phyloP scores from a whole-genome alignment of 2,888 invertebrate genomes.

The Chymomyza amoena region DNA sequence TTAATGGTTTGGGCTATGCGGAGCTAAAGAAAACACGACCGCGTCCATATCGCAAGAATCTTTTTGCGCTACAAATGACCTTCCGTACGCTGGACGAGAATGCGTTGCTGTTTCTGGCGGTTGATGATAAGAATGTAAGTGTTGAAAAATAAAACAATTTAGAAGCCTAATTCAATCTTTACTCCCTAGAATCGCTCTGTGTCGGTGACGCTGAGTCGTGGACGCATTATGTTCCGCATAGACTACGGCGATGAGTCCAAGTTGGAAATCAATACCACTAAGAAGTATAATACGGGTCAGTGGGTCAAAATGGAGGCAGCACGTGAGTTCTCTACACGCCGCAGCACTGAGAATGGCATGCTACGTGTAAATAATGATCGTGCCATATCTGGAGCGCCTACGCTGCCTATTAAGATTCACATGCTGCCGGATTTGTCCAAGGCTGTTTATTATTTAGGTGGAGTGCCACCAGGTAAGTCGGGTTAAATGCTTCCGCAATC shows the following conservation, averaged over 20 bases:
- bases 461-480: constrained; percentile 85
- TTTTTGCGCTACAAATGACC: constrained; percentile 86
- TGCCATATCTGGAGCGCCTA: constrained; percentile 83
- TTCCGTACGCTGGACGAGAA: constrained; percentile 93
- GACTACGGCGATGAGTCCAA: constrained; percentile 85
- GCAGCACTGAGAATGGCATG: constrained; percentile 82
- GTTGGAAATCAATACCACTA: constrained; percentile 84
- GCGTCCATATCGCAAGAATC: constrained; percentile 84
- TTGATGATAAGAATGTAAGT: constrained; percentile 85
- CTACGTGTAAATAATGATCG: constrained; percentile 86
- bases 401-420: constrained; percentile 81
- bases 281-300: constrained; percentile 88
- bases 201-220: constrained; percentile 87
- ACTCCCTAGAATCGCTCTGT: constrained; percentile 86
- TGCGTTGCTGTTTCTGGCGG: constrained; percentile 90
- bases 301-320: constrained; percentile 87
- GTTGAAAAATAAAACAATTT: neutral
- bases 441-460: constrained; percentile 90
- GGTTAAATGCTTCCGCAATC: neutral
- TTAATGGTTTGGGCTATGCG: constrained; percentile 88
- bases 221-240: constrained; percentile 88
- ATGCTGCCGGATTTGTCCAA: constrained; percentile 84
- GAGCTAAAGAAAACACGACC: constrained; percentile 83
- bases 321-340: constrained; percentile 79
- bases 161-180: neutral